Conservation (phyloP, 1,140 invertebrate species). For the Physella acuta region DNA sequence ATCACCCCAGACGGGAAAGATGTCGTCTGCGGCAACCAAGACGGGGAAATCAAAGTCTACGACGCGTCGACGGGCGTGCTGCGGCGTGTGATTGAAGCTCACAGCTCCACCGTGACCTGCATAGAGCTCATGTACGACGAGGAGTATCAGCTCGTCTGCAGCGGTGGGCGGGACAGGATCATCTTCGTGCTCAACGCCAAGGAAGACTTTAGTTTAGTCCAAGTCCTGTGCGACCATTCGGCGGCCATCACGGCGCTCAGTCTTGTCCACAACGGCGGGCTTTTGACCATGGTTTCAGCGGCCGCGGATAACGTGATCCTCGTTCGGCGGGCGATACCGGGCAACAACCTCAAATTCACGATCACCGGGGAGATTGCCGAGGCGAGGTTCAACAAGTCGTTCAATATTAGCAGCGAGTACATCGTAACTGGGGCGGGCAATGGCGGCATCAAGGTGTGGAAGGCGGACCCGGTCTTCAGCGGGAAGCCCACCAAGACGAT, state of each 20-base stretch:
- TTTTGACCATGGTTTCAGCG: slow-evolving; percentile 17
- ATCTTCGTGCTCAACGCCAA: slow-evolving; percentile 21
- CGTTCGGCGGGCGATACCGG: not conserved
- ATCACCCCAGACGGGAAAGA: slow-evolving; percentile 20
- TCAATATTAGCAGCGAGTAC: not conserved
- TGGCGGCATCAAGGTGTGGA: slow-evolving; percentile 10
- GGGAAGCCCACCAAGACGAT: not conserved
- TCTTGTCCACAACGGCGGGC: slow-evolving; percentile 3
- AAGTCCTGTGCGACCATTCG: slow-evolving; percentile 20
- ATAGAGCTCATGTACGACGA: slow-evolving; percentile 23
- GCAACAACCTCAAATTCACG: slow-evolving; percentile 4
- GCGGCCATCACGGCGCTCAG: slow-evolving; percentile 22
- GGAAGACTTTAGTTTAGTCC: slow-evolving; percentile 20
- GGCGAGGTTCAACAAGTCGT: not conserved
- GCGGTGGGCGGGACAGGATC: slow-evolving; percentile 20
- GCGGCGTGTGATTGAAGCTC: slow-evolving; percentile 18
- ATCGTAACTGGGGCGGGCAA: not conserved
- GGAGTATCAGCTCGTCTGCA: slow-evolving; percentile 16
- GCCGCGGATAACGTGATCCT: slow-evolving; percentile 13
- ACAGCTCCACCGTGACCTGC: slow-evolving; percentile 19
- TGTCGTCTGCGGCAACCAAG: slow-evolving; percentile 13
- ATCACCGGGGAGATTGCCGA: slow-evolving; percentile 15
- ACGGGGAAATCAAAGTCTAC: slow-evolving; percentile 25
- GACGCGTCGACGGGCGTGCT: slow-evolving; percentile 14
- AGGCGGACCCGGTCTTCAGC: slow-evolving; percentile 10